phyloP scores from a whole-genome alignment of 2,113 vertebrate species.

The Carettochelys insculpta region DNA sequence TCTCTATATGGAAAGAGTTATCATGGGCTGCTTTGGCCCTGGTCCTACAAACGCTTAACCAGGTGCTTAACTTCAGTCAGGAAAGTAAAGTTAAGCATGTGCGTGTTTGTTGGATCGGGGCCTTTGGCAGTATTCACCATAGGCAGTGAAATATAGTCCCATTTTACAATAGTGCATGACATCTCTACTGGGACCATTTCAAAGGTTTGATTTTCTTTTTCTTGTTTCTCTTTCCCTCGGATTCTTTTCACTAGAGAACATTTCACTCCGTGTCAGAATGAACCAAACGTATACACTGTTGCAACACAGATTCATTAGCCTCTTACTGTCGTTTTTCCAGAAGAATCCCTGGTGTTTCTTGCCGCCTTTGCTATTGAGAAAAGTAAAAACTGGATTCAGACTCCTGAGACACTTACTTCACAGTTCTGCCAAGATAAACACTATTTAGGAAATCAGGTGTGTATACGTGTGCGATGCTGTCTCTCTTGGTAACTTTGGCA shows the following conservation, averaged over 20 bases:
- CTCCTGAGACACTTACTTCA: neutral
- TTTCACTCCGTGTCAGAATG: neutral
- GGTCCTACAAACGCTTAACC: neutral
- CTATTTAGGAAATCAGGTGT: conserved; percentile 34
- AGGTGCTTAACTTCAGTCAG: neutral
- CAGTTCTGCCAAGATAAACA: conserved; percentile 3
- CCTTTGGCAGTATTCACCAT: neutral
- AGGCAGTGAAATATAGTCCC: neutral
- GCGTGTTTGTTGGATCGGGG: neutral
- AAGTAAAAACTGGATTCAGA: neutral
- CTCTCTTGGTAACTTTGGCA: neutral
- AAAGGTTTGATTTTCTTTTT: neutral
- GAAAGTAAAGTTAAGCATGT: neutral
- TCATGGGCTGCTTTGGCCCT: neutral
- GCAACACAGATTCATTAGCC: neutral
- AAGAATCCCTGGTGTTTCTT: neutral
- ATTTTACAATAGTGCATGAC: neutral
- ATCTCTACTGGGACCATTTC: neutral
- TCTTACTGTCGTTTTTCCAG: neutral
- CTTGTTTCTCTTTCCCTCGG: neutral
- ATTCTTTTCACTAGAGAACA: neutral
- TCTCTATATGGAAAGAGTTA: neutral
- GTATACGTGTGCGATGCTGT: conserved; percentile 5
- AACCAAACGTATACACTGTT: neutral
- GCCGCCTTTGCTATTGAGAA: neutral